Conservation (phyloP, 2,113 vertebrate genomes). For the Columba livia region DNA sequence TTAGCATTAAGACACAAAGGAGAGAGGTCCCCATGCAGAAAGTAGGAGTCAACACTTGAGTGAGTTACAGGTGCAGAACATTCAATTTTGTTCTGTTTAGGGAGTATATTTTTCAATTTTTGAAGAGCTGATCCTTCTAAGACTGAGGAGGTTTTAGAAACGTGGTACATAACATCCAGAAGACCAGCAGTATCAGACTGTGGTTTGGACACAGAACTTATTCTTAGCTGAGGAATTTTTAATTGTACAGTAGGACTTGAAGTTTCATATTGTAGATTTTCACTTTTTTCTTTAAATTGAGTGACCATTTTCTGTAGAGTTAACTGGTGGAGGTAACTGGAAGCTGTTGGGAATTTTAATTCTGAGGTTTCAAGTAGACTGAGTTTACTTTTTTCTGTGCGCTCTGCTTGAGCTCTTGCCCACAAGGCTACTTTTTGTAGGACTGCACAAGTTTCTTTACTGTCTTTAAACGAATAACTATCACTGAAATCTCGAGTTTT, state of each 20-base stretch:
- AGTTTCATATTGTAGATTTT: constrained; percentile 81
- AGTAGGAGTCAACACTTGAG: constrained; percentile 86
- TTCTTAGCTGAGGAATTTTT: constrained; percentile 92
- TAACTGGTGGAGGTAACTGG: constrained; percentile 93
- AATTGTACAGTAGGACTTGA: constrained; percentile 84
- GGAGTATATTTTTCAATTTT: constrained; percentile 91
- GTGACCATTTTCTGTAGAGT: constrained; percentile 91
- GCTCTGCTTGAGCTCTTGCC: constrained; percentile 90
- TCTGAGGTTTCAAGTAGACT: constrained; percentile 86
- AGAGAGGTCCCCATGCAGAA: constrained; percentile 90
- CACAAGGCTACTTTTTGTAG: constrained; percentile 95
- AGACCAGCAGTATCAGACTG: constrained; percentile 86
- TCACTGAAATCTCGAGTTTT: constrained; percentile 85
- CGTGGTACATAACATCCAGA: constrained; percentile 89
- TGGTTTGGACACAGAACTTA: constrained; percentile 84
- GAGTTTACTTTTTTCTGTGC: constrained; percentile 85
- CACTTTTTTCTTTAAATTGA: constrained; percentile 87
- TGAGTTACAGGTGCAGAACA: constrained; percentile 85
- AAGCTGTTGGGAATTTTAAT: constrained; percentile 90
- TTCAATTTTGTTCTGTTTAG: constrained; percentile 88
- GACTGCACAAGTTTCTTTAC: constrained; percentile 90
- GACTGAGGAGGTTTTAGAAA: constrained; percentile 85
- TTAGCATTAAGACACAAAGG: constrained; percentile 90
- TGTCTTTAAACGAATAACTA: constrained; percentile 86
- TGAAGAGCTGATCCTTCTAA: constrained; percentile 87